Evolutionary conservation across 2,888 invertebrate species (phyloP), one percentile per base, ranked within the genome.

Genomic region (Anoplius nigerrimus): DNA sequence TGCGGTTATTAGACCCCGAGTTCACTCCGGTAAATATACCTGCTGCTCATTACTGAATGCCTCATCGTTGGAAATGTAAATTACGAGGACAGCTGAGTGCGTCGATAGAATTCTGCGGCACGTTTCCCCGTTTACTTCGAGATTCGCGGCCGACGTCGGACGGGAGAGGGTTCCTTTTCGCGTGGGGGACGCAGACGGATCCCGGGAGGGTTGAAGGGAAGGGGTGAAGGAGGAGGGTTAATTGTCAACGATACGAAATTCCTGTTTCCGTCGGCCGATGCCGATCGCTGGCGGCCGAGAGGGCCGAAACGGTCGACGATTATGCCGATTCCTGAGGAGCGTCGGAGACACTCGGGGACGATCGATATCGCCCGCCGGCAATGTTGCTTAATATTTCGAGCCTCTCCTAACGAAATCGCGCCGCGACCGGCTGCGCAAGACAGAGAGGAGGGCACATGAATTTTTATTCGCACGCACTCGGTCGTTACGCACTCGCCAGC

Each of bases 21-120:
- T 58, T 42, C 51, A 34, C 66, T 52, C 63, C 67, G 65, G 68
- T 79, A 77, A 79, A 76, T 78, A 66, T 63, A 65, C 69, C 22
- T 21, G 62, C 45, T 62, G 75, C 66, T 79, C 75, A 78, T 79
- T 78, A 80, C 59, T 57, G 80, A 73, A 67, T 67, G 57, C 67
- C 8, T 34, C 70, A 45, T 56, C 69, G 58, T 62, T 53, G 72
- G 67, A 13, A 71, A 78, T 72, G 72, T 72, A 78, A 80, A 78
- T 80, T 75, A 80, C 67, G 71, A 71, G 64, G 75, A 72, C 70
- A 69, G 62, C 61, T 66, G 73, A 66, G 63, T 66, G 71, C 65
- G 64, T 55, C 65, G 63, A 73, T 65, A 67, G 67, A 75, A 79
- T 80, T 78, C 79, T 60, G 54, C 64, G 61, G 66, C 75, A 80